Conservation (phyloP, 2,797 vertebrate species). For the Anguilla pacifica region DNA sequence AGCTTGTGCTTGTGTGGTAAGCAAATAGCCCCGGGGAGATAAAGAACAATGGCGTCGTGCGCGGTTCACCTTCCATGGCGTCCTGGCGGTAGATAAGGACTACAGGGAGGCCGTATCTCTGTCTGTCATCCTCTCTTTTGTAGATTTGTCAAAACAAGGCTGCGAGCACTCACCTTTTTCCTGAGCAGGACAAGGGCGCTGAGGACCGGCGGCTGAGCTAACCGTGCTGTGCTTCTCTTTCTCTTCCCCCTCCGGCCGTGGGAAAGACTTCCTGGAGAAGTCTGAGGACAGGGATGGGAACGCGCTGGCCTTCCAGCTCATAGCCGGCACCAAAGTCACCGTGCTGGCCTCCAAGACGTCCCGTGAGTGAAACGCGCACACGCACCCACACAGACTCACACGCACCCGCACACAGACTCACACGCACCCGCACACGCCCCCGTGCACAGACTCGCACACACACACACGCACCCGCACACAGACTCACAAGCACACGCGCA, state of each 20-base stretch:
- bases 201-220: constrained; percentile 29
- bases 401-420: no score
- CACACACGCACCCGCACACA: no score
- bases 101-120: constrained; percentile 46
- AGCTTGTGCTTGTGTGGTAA: constrained; percentile 18
- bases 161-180: neutral
- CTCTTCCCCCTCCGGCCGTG: constrained; percentile 17
- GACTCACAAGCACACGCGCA: neutral
- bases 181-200: neutral
- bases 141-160: constrained; percentile 26
- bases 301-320: constrained; percentile 85
- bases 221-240: constrained; percentile 10
- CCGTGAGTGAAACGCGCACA: constrained; percentile 77
- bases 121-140: constrained; percentile 51
- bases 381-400: constrained; percentile 19
- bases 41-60: constrained; percentile 57
- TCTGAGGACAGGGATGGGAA: constrained; percentile 85
- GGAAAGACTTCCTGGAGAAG: constrained; percentile 80
- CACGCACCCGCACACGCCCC: neutral
- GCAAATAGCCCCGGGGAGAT: constrained; percentile 38
- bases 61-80: constrained; percentile 60
- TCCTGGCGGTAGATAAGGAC: constrained; percentile 53
- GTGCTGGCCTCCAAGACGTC: constrained; percentile 93
- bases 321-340: constrained; percentile 84
- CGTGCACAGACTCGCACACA: no score